Percentiles rank a stretch among this genome's conserved stretches.
Conservation (phyloP, 2,113 vertebrate species). For the Vicugna pacos region DNA sequence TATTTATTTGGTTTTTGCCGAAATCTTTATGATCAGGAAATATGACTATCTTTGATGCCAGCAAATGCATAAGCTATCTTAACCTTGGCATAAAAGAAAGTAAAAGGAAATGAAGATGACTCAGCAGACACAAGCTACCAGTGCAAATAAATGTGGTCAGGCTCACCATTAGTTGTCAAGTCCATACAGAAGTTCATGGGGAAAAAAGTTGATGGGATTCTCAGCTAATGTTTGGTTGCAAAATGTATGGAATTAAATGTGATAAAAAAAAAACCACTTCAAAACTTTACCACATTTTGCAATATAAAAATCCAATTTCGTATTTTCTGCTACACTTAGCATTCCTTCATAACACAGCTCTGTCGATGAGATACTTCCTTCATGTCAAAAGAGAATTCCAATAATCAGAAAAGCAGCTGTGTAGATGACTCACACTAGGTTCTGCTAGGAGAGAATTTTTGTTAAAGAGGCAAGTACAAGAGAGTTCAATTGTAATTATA, state of each 20-base stretch:
- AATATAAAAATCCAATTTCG: slow-evolving; percentile 65
- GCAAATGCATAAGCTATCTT: slow-evolving; percentile 1
- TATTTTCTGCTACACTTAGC: slow-evolving; percentile 73
- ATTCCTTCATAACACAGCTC: slow-evolving; percentile 30
- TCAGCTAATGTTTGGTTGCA: neutral
- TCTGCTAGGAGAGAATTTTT: slow-evolving; percentile 69
- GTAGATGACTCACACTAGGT: slow-evolving; percentile 76
- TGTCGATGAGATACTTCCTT: slow-evolving; percentile 70
- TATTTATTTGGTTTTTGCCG: slow-evolving; percentile 35
- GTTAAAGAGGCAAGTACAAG: slow-evolving; percentile 73
- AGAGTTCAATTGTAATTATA: slow-evolving; percentile 80
- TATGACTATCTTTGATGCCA: neutral
- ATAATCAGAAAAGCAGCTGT: slow-evolving; percentile 79
- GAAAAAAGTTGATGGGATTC: neutral
- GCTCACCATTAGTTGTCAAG: neutral
- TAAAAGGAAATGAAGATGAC: slow-evolving; percentile 26
- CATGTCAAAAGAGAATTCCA: slow-evolving; percentile 72
- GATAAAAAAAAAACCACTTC: neutral
- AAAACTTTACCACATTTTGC: slow-evolving; percentile 36
- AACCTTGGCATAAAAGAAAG: neutral
- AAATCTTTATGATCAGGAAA: slow-evolving; percentile 30
- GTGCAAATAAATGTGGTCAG: neutral
- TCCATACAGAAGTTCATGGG: neutral
- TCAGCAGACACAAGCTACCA: neutral
- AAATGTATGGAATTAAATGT: slow-evolving; percentile 31